Evolutionary conservation across 1,140 invertebrate species (phyloP), one percentile per base, ranked within the genome.

Genomic region (Medauroidea extradentata): DNA sequence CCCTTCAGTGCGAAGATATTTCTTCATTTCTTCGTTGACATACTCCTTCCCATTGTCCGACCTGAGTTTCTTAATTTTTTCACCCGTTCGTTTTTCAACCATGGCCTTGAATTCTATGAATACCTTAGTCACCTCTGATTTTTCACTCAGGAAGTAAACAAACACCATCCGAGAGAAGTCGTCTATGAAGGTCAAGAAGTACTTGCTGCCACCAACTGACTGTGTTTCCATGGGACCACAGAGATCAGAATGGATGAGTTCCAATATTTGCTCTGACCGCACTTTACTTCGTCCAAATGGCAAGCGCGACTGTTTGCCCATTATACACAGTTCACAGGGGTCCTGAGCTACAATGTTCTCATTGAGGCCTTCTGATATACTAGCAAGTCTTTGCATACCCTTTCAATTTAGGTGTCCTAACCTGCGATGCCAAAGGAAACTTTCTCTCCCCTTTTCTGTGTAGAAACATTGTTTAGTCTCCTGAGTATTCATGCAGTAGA

Each of bases 41-140:
- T 67, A 74, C 65, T 75, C 71, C 24, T 19, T 58, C 34, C 71
- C 73, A 56, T 75, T 75, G 55, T 75, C 74, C 19, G 59, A 65
- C 63, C 68, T 60, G 2, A 75, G 39, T 11, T 43, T 29, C 56
- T 73, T 73, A 3, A 73, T 65, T 58, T 57, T 67, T 0, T 65
- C 24, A 27, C 64, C 62, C 25, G 62, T 68, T 57, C 75, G 69
- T 13, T 68, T 73, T 60, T 75, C 68, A 8, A 63, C 64, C 42
- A 69, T 39, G 13, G 50, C 61, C 18, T 67, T 67, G 49, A 73
- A 75, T 48, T 70, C 51, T 63, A 65, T 68, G 49, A 73, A 68
- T 25, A 19, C 42, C 9, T 67, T 21, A 29, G 65, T 65, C 5
- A 70, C 70, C 54, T 73, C 50, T 66, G 65, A 23, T 63, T 75